Percentiles rank a stretch among this genome's conserved stretches.
phyloP scores from a whole-genome alignment of 2,888 invertebrate species.

The Mythimna impura region DNA sequence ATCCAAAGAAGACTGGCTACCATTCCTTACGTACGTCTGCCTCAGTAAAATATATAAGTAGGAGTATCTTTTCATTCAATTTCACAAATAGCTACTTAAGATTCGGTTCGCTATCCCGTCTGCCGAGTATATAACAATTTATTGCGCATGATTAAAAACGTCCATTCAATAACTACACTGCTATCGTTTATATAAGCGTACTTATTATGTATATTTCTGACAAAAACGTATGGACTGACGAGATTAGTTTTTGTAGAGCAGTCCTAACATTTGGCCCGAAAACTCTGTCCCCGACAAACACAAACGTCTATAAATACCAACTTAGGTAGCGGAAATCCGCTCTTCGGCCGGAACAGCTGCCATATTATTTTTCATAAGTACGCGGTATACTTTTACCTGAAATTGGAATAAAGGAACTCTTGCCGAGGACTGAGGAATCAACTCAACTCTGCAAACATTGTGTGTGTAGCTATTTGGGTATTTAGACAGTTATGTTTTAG shows the following conservation, averaged over 20 bases:
- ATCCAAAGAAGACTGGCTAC: conserved; percentile 9
- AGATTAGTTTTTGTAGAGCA: conserved; percentile 41
- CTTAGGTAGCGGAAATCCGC: conserved; percentile 62
- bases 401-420: conserved; percentile 44
- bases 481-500: no score
- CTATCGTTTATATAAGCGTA: conserved; percentile 2
- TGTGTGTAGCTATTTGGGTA: neutral
- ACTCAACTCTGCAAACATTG: conserved; percentile 13
- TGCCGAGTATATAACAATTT: conserved; percentile 31
- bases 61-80: conserved; percentile 48
- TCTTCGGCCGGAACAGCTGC: conserved; percentile 51
- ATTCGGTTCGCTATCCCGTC: conserved; percentile 39
- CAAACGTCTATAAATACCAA: conserved; percentile 57
- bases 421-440: conserved; percentile 18
- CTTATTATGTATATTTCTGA: conserved; percentile 18
- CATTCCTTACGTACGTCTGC: conserved; percentile 7
- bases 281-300: conserved; percentile 44
- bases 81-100: conserved; percentile 47
- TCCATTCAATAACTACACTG: conserved; percentile 29
- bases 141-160: conserved; percentile 50
- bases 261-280: conserved; percentile 40
- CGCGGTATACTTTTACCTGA: conserved; percentile 13
- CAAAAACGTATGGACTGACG: conserved; percentile 28
- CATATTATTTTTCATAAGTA: conserved; percentile 51
- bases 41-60: conserved; percentile 27